Evolutionary conservation across 2,888 invertebrate genomes (phyloP), one percentile per base, ranked within the genome.

Genomic region (Timandra comae): DNA sequence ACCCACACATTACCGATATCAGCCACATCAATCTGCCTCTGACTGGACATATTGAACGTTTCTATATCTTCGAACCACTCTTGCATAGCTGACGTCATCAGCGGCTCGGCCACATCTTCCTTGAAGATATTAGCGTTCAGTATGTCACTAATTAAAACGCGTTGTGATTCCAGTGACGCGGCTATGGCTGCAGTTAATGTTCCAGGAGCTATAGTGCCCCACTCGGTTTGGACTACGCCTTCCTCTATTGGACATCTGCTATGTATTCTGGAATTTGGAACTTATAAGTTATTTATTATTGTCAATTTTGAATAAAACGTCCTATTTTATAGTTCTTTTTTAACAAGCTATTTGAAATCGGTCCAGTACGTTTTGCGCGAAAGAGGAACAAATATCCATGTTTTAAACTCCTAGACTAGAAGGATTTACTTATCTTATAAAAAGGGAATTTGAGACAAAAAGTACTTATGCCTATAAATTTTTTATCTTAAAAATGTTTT

Each of bases 241-340:
- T 86, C 81, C 75, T 91, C 91, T 38, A 89, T 78, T 0, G 91
- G 91, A 57, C 91, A 91, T 48, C 85, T 63, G 50, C 87, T 87
- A 31, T 59, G 52, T 12, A 73, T 56, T 48, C 85, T 84, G 55
- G 27, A 65, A 68, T 8, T 9, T 5, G 16, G n/a, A n/a, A n/a
- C n/a, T n/a, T n/a, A n/a, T n/a, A n/a, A n/a, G n/a, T n/a, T n/a
- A n/a, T n/a, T n/a, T n/a, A n/a, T n/a, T n/a, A n/a, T n/a, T n/a
- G n/a, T n/a, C n/a, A n/a, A n/a, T n/a, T n/a, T n/a, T n/a, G n/a
- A n/a, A n/a, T n/a, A n/a, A n/a, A n/a, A n/a, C n/a, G n/a, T n/a
- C n/a, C n/a, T n/a, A n/a, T n/a, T n/a, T n/a, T n/a, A n/a, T n/a
- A n/a, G n/a, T n/a, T n/a, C n/a, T n/a, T n/a, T n/a, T n/a, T n/a